Percentiles rank a stretch among this genome's conserved stretches.
Evolutionary conservation across 64 coral and sea anemone genomes (phyloP).

Genomic region (Acropora tenuis): DNA sequence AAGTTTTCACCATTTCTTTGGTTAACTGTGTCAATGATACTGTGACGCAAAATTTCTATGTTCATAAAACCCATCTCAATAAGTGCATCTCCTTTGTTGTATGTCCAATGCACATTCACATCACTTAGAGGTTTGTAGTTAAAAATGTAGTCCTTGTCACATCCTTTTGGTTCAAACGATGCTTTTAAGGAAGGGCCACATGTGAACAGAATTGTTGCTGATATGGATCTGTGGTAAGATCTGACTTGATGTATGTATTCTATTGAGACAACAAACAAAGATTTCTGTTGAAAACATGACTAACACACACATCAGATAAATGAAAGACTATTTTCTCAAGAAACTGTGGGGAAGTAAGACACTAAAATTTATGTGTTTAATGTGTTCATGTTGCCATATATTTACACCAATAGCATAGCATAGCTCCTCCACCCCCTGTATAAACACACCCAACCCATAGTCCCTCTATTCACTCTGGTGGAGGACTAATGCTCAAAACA

Average conservation of each 20-base stretch:
- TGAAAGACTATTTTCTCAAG: too few species aligned
- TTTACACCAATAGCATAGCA: too few species aligned
- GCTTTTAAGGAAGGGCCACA: conserved; percentile 34
- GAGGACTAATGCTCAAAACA: too few species aligned
- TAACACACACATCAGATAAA: too few species aligned
- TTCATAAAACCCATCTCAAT: conserved; percentile 99
- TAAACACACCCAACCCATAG: too few species aligned
- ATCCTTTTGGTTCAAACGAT: conserved; percentile 61
- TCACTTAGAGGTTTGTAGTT: conserved; percentile 76
- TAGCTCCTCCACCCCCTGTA: too few species aligned
- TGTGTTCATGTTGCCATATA: too few species aligned
- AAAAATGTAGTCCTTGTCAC: conserved; percentile 53
- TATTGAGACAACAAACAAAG: conserved; percentile 19
- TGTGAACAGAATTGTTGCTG: conserved; percentile 96
- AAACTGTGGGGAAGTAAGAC: too few species aligned
- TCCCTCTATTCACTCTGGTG: too few species aligned
- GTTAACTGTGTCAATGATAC: conserved; percentile 47
- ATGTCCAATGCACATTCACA: conserved; percentile 92
- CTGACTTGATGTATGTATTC: conserved; percentile 98
- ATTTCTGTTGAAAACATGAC: not conserved
- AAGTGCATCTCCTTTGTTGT: conserved; percentile 85
- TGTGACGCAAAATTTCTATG: conserved; percentile 76
- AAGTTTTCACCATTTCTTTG: conserved; percentile 68
- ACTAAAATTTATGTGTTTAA: too few species aligned
- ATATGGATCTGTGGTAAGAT: conserved; percentile 90